Percentiles rank a stretch among this genome's conserved stretches.
phyloP scores from a whole-genome alignment of 2,888 invertebrate species.

The Dusona sp. region DNA sequence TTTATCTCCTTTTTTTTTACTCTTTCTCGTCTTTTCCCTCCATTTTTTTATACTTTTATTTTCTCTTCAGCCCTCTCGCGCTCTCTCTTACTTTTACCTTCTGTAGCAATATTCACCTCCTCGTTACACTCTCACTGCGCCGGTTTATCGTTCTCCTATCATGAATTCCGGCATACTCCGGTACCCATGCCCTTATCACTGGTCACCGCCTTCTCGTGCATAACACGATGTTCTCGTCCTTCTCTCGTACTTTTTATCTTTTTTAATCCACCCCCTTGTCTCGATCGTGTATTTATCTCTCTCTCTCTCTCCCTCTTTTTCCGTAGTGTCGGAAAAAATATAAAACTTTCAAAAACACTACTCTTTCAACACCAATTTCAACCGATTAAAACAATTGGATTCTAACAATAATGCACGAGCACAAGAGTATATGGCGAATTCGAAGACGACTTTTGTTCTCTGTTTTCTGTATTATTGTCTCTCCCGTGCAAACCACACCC shows the following conservation, averaged over 20 bases:
- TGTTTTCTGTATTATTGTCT: background rate
- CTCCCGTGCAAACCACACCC: constrained; percentile 63
- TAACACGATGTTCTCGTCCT: constrained; percentile 37
- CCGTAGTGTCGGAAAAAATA: background rate
- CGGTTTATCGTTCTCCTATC: constrained; percentile 72
- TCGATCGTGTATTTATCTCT: background rate
- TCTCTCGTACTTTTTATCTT: constrained; percentile 6
- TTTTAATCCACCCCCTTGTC: constrained; percentile 19
- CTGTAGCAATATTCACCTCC: constrained; percentile 46
- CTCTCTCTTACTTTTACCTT: constrained; percentile 45
- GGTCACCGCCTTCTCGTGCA: constrained; percentile 63
- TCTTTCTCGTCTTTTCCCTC: constrained; percentile 45
- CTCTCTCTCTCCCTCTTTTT: background rate
- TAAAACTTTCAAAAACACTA: background rate
- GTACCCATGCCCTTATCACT: constrained; percentile 68
- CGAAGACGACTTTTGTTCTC: background rate
- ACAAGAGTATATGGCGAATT: constrained; percentile 39
- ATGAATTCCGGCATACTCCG: constrained; percentile 73
- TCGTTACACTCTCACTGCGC: constrained; percentile 49
- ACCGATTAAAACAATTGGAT: constrained; percentile 23
- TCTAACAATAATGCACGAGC: constrained; percentile 41
- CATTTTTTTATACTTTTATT: constrained; percentile 22
- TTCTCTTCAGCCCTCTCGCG: constrained; percentile 8
- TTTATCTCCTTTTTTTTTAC: constrained; percentile 47
- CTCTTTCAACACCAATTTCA: background rate